Conservation (phyloP, 92 coral and sea anemone species). For the Porites lobata region DNA sequence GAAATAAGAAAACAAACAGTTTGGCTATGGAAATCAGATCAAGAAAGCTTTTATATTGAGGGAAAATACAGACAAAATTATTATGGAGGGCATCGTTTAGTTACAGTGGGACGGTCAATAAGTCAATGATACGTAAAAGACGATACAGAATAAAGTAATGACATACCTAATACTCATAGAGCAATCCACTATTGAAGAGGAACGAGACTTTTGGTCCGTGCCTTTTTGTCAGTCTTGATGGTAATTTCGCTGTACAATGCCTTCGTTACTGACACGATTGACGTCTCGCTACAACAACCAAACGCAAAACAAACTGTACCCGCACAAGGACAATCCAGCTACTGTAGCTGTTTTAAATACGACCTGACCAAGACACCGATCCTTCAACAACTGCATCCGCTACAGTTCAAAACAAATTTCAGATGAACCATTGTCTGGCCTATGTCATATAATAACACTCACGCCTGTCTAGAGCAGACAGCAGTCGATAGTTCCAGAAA, state of each 20-base stretch:
- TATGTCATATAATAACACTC: background rate
- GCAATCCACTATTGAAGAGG: background rate
- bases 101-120: background rate
- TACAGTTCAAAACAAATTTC: background rate
- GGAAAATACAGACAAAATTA: background rate
- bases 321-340: background rate
- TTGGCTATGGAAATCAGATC: background rate
- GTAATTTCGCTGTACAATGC: too few relatives aligned
- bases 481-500: conserved; percentile 16
- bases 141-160: background rate
- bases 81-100: background rate
- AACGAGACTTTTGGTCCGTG: background rate
- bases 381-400: conserved; percentile 6
- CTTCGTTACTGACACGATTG: too few relatives aligned
- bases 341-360: background rate
- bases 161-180: background rate
- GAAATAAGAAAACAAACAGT: background rate
- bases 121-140: background rate
- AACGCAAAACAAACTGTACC: background rate
- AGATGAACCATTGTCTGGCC: conserved; percentile 15
- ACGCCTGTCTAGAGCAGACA: background rate
- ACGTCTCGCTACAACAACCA: background rate
- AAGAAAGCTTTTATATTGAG: background rate
- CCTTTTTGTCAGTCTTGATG: background rate
- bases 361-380: background rate